Percentiles rank a stretch among this genome's conserved stretches.
These are phyloP conservation scores for Bos indicus DNA, from an alignment of 2,113 vertebrate genomes.

Conservation along the genomic window DNA sequence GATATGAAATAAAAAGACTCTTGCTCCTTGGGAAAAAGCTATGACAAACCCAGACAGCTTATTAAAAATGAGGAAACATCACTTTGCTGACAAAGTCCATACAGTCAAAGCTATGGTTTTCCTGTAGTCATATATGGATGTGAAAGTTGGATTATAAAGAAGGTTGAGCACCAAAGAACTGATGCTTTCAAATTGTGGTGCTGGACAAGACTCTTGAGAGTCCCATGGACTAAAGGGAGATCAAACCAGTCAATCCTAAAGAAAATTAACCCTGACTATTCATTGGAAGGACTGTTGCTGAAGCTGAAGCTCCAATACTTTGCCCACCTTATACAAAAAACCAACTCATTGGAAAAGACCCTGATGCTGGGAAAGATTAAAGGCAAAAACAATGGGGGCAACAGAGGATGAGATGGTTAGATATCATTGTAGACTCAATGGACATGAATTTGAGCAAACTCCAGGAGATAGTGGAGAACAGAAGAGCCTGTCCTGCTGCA, in stretches of 20 bases:
- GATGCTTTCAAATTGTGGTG: not conserved
- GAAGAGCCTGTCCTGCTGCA: not conserved
- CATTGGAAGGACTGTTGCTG: not conserved
- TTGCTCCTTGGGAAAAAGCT: not conserved
- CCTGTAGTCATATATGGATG: not conserved
- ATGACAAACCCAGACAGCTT: not conserved
- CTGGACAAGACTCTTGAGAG: not conserved
- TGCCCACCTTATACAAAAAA: not conserved
- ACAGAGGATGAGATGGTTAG: not conserved
- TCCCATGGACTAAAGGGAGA: not conserved
- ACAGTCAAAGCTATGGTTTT: not conserved
- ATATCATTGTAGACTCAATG: not conserved
- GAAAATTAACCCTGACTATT: not conserved
- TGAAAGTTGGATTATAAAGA: not conserved
- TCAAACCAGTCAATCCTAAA: not conserved
- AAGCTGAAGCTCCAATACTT: not conserved
- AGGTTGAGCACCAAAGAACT: not conserved
- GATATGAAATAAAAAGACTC: not conserved
- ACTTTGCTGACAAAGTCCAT: not conserved
- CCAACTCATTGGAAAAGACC: not conserved
- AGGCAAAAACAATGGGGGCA: not conserved
- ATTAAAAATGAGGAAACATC: not conserved
- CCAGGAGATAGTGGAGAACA: not conserved
- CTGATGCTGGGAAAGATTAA: not conserved
- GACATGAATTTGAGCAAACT: not conserved